A percentile compares a stretch with the other conserved stretches of the same genome.
phyloP scores from a whole-genome alignment of 2,888 invertebrate species.

The Drosophila kuntzei region DNA sequence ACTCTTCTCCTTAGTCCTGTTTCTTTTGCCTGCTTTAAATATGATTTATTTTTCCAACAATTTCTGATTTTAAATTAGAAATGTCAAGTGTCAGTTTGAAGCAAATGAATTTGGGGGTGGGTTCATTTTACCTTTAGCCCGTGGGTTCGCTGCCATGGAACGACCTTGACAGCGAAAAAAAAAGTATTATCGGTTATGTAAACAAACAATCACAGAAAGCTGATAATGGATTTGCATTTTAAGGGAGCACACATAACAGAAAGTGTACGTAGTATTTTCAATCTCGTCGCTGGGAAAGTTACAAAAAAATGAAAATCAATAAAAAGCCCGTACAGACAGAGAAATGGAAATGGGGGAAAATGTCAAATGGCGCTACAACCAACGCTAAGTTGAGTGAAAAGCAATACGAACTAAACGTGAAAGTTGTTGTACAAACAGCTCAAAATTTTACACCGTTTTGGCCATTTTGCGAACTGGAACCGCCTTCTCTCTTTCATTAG shows the following conservation, averaged over 20 bases:
- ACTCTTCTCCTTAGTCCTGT: not conserved
- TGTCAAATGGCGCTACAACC: constrained; percentile 50
- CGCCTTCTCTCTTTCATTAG: constrained; percentile 58
- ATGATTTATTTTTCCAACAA: not conserved
- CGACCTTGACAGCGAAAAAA: constrained; percentile 72
- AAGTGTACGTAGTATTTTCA: constrained; percentile 17
- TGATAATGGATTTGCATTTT: constrained; percentile 73
- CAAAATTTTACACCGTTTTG: constrained; percentile 40
- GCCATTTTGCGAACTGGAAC: constrained; percentile 18
- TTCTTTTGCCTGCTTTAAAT: not conserved
- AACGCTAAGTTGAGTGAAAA: constrained; percentile 48
- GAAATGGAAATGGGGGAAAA: constrained; percentile 34
- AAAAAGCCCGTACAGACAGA: constrained; percentile 7
- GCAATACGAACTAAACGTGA: constrained; percentile 54
- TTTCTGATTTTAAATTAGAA: constrained; percentile 1
- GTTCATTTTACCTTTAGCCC: constrained; percentile 22
- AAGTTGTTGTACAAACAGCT: constrained; percentile 50
- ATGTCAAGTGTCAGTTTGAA: constrained; percentile 7
- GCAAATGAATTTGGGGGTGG: not conserved
- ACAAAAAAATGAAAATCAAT: constrained; percentile 45
- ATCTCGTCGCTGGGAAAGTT: constrained; percentile 28
- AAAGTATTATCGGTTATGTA: constrained; percentile 52
- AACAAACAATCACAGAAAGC: constrained; percentile 49
- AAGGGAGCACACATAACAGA: constrained; percentile 15
- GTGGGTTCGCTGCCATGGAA: no score